Base-by-base conservation (phyloP, 1,140 invertebrate genomes). In the Xylocopa sonorina region DNA sequence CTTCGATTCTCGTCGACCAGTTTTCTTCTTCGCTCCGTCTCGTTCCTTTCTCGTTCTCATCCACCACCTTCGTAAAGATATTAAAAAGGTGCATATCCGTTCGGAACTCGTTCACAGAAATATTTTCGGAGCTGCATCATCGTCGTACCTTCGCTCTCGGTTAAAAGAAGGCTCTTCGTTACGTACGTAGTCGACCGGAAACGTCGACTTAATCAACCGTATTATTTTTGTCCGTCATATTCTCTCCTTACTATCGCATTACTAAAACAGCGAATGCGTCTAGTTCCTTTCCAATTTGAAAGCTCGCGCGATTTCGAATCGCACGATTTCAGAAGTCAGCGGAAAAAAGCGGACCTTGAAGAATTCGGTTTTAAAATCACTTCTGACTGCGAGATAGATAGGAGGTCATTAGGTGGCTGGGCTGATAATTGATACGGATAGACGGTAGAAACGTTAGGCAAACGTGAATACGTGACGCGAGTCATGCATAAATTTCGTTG, bases 401-500 rank as follows among this genome's bases (percentile, higher is more conserved):
- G 50, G 51, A 76, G 62, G 53, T 50, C 53, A 69, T 27, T 27
- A n/a, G 21, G 27, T 41, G 48, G 16, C 24, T n/a, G 12, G 38
- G 10, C 14, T 58, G 74, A 60, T 43, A 78, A 68, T 77, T 3
- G 27, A 9, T 0, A n/a, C 27, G 14, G 29, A 27, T 27, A 1
- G 27, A 74, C 24, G 51, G n/a, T n/a, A 18, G n/a, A 50, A 69
- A 41, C n/a, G 32, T 24, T 6, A 43, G 16, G 0, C 2, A 24
- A 7, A n/a, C n/a, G n/a, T n/a, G 43, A 27, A 43, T 78, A 73
- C 68, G 77, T 57, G 77, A 78, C 55, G 21, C 0, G 7, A 48
- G 71, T 53, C 71, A 67, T 57, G 41, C 21, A 68, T 34, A 16
- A 69, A 51, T 74, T 79, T 81, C 75, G n/a, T n/a, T n/a, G 6